A percentile compares a stretch with the other conserved stretches of the same genome.
Evolutionary conservation across 2,797 vertebrate species (phyloP).

Genomic region (Hydrolagus colliei): DNA sequence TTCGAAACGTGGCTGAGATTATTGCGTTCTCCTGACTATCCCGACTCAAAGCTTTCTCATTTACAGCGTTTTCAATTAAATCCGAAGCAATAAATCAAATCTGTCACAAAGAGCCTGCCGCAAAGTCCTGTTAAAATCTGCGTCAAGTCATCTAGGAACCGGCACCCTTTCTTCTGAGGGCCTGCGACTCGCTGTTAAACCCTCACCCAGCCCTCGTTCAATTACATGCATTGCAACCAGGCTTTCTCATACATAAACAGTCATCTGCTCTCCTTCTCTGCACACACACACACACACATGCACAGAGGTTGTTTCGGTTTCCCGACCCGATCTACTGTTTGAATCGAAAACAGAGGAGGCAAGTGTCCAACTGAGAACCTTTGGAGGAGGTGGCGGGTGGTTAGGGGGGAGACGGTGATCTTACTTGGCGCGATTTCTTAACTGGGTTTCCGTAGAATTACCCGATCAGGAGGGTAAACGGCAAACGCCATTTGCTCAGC

Average conservation of each 20-base stretch:
- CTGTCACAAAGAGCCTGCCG: constrained; percentile 48
- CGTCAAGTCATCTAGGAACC: constrained; percentile 6
- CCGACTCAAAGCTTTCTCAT: constrained; percentile 37
- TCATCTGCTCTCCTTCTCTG: too few species aligned
- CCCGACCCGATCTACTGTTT: too few species aligned
- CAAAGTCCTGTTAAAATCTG: constrained; percentile 15
- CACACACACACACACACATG: background rate
- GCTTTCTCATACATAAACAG: background rate
- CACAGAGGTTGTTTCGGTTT: background rate
- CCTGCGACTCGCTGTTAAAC: background rate
- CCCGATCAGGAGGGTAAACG: too few species aligned
- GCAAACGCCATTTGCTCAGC: too few species aligned
- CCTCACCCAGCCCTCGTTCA: background rate
- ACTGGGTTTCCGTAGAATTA: too few species aligned
- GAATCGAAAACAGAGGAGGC: too few species aligned
- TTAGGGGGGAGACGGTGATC: too few species aligned
- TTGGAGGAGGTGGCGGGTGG: too few species aligned
- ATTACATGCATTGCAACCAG: too few species aligned
- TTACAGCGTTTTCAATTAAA: constrained; percentile 49
- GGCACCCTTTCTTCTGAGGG: background rate
- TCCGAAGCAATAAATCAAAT: constrained; percentile 50
- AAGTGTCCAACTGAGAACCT: too few species aligned
- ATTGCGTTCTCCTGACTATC: constrained; percentile 27
- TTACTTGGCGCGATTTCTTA: too few species aligned
- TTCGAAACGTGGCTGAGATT: constrained; percentile 12